Conservation (phyloP, 2,797 vertebrate genomes). For the Macropus fuliginosus region DNA sequence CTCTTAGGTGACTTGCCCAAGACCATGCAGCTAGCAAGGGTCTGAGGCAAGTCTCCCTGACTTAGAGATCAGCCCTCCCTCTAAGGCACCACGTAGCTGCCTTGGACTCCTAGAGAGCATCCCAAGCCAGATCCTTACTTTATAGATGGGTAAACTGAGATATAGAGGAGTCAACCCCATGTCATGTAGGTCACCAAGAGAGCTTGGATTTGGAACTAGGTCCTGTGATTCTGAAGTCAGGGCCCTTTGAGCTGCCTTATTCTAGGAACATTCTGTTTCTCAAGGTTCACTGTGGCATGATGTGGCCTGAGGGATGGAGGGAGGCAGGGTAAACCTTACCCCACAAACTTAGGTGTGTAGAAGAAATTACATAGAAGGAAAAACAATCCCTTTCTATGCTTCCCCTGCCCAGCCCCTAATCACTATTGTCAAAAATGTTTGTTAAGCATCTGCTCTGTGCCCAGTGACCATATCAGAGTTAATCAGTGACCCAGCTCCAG, state of each 20-base stretch:
- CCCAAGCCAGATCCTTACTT: not conserved
- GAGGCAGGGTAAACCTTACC: not conserved
- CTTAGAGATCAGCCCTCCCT: not conserved
- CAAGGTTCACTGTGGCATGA: not conserved
- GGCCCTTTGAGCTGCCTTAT: not conserved
- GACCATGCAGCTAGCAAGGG: not conserved
- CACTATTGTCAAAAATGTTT: not conserved
- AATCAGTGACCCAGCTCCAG: not conserved
- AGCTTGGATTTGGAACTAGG: not conserved
- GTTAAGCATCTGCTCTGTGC: not conserved
- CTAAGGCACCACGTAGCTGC: not conserved
- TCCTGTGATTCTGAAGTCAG: not conserved
- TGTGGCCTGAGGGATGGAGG: not conserved
- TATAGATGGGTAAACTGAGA: not conserved
- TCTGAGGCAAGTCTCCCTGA: not conserved
- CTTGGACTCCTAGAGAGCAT: not conserved
- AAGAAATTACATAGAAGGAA: not conserved
- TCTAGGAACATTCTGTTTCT: not conserved
- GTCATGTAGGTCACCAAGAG: not conserved
- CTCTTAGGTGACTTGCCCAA: not conserved
- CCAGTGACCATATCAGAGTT: not conserved
- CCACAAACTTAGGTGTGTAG: not conserved
- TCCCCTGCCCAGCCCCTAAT: accelerated
- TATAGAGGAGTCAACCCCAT: not conserved
- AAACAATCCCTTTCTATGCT: not conserved